These are phyloP conservation scores for Chrysolophus pictus DNA, from an alignment of 2,797 vertebrate species.

Conservation along the genomic window DNA sequence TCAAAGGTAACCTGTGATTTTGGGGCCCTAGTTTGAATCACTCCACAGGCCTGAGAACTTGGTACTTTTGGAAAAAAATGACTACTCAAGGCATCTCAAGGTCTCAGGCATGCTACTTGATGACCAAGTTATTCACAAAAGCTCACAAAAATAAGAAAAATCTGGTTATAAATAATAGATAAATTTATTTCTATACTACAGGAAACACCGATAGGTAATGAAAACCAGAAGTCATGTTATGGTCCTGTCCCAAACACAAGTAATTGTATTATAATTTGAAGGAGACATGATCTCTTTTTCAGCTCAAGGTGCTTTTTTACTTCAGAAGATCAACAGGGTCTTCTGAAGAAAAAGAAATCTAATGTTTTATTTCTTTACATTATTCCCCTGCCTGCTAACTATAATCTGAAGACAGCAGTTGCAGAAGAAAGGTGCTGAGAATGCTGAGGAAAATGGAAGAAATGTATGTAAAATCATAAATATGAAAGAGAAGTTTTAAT, in stretches of 20 bases:
- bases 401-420: neutral
- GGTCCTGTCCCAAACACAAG: neutral
- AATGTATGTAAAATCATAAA: neutral
- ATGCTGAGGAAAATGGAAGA: neutral
- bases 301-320: neutral
- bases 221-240: neutral
- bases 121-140: neutral
- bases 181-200: neutral
- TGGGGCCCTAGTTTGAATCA: neutral
- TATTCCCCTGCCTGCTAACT: neutral
- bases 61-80: neutral
- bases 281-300: neutral
- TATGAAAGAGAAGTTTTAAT: neutral
- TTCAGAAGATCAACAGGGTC: neutral
- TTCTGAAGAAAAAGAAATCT: conserved; percentile 5
- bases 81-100: neutral
- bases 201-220: neutral
- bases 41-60: neutral
- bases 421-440: neutral
- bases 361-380: neutral
- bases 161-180: neutral
- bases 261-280: neutral
- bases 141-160: neutral
- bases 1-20: neutral
- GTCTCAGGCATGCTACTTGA: neutral